Base-by-base conservation (phyloP, 2,888 invertebrate species). In the Melanostoma mellinum region DNA sequence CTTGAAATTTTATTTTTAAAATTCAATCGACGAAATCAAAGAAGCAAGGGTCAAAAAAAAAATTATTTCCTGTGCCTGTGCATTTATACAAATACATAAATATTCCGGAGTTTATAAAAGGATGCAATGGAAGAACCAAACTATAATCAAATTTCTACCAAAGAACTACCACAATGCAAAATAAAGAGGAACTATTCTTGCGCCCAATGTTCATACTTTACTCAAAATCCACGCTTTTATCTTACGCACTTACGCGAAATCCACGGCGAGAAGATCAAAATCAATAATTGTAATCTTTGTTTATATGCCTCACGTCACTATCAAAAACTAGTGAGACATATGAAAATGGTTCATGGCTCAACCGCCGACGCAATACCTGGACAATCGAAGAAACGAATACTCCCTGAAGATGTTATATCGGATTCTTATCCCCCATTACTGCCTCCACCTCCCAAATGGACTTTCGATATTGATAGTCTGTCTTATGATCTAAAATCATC, bases 251-350 rank as follows among this genome's bases (percentile, higher is more conserved):
- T 94, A 87, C 94, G 95, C 82, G 95, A 96, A 91, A 93, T 93
- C 61, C 97, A 97, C 91, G 93, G 94, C 74, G 95, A 95, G 88
- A 94, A 93, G 90, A 93, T 96, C 87, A 94, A 93, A 88, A 94
- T 95, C 86, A 96, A 95, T 91, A 95, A 96, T 89, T 97, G 97
- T 89, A 94, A 94, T 44, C 92, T 94, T 87, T 97, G 97, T 90
- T 92, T 96, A 86, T 97, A 97, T 92, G 96, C 97, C 9, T 96
- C 96, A 52, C 94, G 94, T 87, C 96, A 96, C 91, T 94, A 95
- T 87, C 96, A 96, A 90, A 97, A 97, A 92, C 92, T 96, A 79
- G 92, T 94, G 76, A 92, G 96, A 81, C 96, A 96, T 91, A 92
- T 94, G 87, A 94, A 94, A 90, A 95, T 95, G 94, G 95, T 95